Conservation (phyloP, 1,140 invertebrate species). For the Anoplophora glabripennis region DNA sequence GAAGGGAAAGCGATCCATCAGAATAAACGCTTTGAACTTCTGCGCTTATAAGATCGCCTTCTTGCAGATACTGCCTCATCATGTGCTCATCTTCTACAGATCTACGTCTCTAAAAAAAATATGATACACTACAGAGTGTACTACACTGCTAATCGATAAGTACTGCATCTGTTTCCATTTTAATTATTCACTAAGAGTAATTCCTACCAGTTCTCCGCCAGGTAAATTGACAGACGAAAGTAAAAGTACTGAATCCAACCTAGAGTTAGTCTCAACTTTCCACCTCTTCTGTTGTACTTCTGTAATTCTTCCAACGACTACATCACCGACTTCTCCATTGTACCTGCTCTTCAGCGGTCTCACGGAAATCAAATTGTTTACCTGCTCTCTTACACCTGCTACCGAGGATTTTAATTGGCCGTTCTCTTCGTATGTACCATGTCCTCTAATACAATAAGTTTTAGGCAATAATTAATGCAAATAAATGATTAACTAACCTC, state of each 20-base stretch:
- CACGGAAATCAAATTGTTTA: conserved; percentile 93
- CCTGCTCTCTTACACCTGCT: conserved; percentile 88
- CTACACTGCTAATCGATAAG: too few species aligned
- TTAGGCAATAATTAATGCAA: conserved; percentile 16
- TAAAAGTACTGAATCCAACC: conserved; percentile 83
- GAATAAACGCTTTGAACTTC: conserved; percentile 92
- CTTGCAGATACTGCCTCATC: conserved; percentile 92
- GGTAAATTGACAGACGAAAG: conserved; percentile 95
- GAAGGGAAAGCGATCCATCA: conserved; percentile 89
- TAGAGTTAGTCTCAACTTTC: conserved; percentile 93
- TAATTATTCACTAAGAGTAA: neutral
- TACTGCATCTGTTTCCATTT: too few species aligned
- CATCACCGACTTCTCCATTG: conserved; percentile 95
- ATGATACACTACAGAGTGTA: conserved; percentile 13
- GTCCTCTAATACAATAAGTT: conserved; percentile 68
- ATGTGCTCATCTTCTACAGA: conserved; percentile 96
- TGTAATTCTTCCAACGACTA: conserved; percentile 90
- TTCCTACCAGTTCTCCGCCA: conserved; percentile 84
- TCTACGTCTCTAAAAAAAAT: conserved; percentile 69
- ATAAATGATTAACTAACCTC: conserved; percentile 57
- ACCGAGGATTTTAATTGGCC: conserved; percentile 85
- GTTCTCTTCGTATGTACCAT: conserved; percentile 90
- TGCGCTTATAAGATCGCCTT: conserved; percentile 96
- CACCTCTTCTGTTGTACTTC: conserved; percentile 90
- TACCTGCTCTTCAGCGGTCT: conserved; percentile 85